Percentiles rank a stretch among this genome's conserved stretches.
phyloP scores from a whole-genome alignment of 2,797 vertebrate genomes.

The Protonibea diacanthus region DNA sequence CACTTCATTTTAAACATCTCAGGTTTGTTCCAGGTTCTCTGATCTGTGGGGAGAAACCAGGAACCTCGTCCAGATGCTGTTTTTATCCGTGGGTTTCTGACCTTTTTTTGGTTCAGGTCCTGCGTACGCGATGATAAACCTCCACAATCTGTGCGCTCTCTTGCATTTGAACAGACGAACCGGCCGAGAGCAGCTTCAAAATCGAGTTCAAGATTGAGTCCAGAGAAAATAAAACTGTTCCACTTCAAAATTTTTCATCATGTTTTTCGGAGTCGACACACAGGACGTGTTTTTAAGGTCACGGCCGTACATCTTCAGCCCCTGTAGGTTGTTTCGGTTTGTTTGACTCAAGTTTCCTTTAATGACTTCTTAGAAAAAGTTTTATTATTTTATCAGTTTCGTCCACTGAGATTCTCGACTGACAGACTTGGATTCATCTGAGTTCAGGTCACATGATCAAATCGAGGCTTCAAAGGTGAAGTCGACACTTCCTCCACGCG shows the following conservation, averaged over 20 bases:
- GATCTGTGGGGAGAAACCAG: conserved; percentile 1
- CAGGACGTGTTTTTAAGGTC: too few species aligned
- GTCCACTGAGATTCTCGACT: too few species aligned
- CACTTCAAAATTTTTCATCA: background rate
- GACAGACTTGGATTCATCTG: too few species aligned
- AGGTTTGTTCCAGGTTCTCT: background rate
- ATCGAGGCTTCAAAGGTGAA: too few species aligned
- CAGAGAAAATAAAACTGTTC: background rate
- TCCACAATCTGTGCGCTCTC: background rate
- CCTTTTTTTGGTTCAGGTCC: background rate
- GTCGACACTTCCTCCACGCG: too few species aligned
- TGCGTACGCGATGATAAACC: background rate
- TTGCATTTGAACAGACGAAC: background rate
- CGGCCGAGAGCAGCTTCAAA: background rate
- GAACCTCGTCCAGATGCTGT: background rate
- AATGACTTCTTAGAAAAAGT: too few species aligned
- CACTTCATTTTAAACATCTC: background rate
- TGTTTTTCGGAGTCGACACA: too few species aligned
- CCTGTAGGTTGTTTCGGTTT: too few species aligned
- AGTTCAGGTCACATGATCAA: too few species aligned
- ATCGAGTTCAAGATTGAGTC: background rate
- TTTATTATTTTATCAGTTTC: too few species aligned
- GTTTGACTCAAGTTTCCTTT: too few species aligned
- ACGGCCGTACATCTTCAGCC: too few species aligned
- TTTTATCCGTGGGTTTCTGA: background rate